Percentiles rank a stretch among this genome's conserved stretches.
Conservation (phyloP, 2,113 vertebrate genomes). For the Hyperopisus bebe region DNA sequence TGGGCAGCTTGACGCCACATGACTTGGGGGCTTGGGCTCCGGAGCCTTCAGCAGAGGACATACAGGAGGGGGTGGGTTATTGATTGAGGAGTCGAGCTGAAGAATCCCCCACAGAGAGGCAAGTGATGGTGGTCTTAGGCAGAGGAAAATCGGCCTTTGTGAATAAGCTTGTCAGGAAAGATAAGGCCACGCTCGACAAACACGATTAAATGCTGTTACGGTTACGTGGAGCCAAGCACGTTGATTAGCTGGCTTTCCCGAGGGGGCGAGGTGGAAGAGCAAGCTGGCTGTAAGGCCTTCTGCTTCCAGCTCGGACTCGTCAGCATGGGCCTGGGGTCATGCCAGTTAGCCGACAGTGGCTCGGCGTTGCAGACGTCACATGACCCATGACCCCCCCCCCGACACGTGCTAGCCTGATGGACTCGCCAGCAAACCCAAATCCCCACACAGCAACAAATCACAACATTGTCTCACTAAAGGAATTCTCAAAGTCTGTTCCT, state of each 20-base stretch:
- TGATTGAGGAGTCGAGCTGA: background rate
- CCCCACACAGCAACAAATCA: background rate
- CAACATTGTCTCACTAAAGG: background rate
- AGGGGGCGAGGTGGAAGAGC: background rate
- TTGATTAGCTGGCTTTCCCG: background rate
- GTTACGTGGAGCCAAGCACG: background rate
- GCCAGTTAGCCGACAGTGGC: background rate
- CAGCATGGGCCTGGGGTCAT: no score
- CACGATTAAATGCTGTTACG: slow-evolving; percentile 16
- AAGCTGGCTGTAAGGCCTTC: background rate
- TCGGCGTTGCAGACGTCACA: background rate
- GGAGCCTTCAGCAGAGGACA: background rate
- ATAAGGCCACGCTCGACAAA: slow-evolving; percentile 19
- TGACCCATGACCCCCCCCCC: background rate
- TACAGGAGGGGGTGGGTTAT: background rate
- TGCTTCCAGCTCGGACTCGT: no score
- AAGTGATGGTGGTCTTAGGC: background rate
- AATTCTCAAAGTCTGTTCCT: background rate
- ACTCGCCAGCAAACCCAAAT: background rate
- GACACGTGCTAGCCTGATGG: background rate
- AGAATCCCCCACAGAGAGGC: slow-evolving; percentile 6
- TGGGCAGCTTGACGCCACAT: background rate
- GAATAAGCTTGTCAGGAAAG: slow-evolving; percentile 25
- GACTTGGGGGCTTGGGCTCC: background rate
- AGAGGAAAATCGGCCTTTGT: slow-evolving; percentile 17